phyloP scores from a whole-genome alignment of 2,113 vertebrate genomes.

The Perccottus glenii region DNA sequence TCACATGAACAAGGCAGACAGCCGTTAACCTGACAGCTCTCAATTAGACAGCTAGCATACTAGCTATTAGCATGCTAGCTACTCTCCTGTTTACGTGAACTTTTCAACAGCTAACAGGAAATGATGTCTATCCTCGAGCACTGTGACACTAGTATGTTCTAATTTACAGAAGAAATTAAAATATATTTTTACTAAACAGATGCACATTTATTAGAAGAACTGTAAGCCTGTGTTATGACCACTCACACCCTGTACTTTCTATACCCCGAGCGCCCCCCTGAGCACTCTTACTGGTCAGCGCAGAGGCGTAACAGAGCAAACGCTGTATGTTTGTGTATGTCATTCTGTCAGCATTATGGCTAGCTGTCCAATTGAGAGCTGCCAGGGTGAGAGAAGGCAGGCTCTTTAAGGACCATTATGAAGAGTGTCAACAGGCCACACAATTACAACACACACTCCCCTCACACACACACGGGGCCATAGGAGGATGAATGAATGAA shows the following conservation, averaged over 20 bases:
- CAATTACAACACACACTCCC: constrained; percentile 61
- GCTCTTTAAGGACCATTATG: constrained; percentile 69
- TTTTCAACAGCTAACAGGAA: no score
- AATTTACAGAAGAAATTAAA: constrained; percentile 3
- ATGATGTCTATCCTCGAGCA: no score
- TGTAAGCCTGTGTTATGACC: not conserved
- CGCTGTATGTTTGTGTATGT: constrained; percentile 70
- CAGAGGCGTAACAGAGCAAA: constrained; percentile 46
- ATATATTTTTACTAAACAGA: constrained; percentile 31
- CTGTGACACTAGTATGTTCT: no score
- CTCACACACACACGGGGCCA: constrained; percentile 32
- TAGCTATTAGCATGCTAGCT: no score
- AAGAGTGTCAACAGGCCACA: constrained; percentile 69
- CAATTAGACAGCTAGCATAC: no score
- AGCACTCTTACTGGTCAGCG: constrained; percentile 50
- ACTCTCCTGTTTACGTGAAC: no score
- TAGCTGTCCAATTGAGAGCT: constrained; percentile 61
- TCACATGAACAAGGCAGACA: no score
- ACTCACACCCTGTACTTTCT: constrained; percentile 21
- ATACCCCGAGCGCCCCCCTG: constrained; percentile 9
- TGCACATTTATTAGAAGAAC: not conserved
- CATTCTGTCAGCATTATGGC: constrained; percentile 68
- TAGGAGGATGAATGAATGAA: constrained; percentile 64
- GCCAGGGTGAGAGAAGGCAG: constrained; percentile 69
- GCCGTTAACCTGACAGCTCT: no score